Percentiles rank a stretch among this genome's conserved stretches.
Evolutionary conservation across 2,888 invertebrate genomes (phyloP).

Genomic region (Drosophila anomelani): DNA sequence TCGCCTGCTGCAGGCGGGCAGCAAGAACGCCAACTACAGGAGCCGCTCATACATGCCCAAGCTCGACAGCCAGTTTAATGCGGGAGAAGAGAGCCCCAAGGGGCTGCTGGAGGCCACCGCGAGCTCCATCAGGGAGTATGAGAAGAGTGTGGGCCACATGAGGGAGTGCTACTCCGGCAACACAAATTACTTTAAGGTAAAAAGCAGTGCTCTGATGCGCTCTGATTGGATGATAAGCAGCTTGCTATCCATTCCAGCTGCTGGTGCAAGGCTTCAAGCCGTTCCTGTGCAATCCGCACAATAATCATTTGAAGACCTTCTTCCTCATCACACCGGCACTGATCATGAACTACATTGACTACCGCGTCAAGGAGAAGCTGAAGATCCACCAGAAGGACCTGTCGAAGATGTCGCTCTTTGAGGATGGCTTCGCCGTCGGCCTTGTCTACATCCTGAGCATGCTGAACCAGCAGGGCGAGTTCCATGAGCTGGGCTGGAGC

Average conservation of each 20-base stretch:
- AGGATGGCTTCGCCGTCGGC: conserved; percentile 99
- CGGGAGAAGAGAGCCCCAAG: conserved; percentile 86
- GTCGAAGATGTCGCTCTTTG: conserved; percentile 94
- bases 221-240: not conserved
- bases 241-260: conserved; percentile 85
- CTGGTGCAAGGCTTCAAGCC: conserved; percentile 96
- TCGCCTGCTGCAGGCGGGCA: conserved; percentile 96
- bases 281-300: conserved; percentile 93
- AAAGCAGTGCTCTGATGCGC: too few species aligned
- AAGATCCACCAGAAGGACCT: conserved; percentile 93
- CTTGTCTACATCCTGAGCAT: conserved; percentile 95
- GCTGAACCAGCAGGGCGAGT: conserved; percentile 93
- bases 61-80: conserved; percentile 87
- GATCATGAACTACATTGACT: conserved; percentile 97
- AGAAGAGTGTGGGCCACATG: conserved; percentile 91
- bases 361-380: conserved; percentile 95
- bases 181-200: conserved; percentile 83
- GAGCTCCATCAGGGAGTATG: conserved; percentile 89
- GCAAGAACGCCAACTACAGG: conserved; percentile 95
- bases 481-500: conserved; percentile 98
- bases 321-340: conserved; percentile 96
- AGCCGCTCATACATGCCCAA: conserved; percentile 95
- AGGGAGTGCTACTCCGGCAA: conserved; percentile 91
- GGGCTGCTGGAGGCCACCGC: conserved; percentile 87
- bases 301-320: conserved; percentile 95